These are phyloP conservation scores for Drosophila serrata DNA, from an alignment of 1,140 invertebrate species.

Conservation along the genomic window DNA sequence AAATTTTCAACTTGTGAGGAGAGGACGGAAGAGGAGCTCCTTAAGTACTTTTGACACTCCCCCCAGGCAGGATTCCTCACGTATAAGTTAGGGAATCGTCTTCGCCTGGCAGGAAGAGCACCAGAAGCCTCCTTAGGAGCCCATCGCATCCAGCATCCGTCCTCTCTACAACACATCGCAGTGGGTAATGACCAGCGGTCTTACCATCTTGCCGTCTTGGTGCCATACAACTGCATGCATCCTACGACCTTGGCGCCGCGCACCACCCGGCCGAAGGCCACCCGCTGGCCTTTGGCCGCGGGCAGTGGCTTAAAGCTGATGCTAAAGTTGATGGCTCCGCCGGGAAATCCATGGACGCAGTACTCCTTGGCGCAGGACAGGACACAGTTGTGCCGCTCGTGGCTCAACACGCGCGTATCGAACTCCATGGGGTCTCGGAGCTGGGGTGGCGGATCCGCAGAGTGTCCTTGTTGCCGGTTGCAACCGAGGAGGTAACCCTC, in stretches of 20 bases:
- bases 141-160: too few relatives aligned
- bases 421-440: slow-evolving; percentile 43
- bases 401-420: slow-evolving; percentile 48
- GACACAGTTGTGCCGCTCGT: slow-evolving; percentile 26
- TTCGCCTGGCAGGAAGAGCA: too few relatives aligned
- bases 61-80: not conserved
- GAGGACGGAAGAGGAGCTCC: not conserved
- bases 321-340: slow-evolving; percentile 52
- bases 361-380: slow-evolving; percentile 54
- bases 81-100: not conserved
- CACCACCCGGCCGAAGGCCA: slow-evolving; percentile 59
- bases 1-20: not conserved
- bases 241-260: slow-evolving; percentile 48
- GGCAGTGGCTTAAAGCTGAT: slow-evolving; percentile 60
- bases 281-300: slow-evolving; percentile 53
- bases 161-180: slow-evolving; percentile 39
- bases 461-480: not conserved
- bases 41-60: not conserved
- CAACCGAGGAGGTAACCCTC: slow-evolving; percentile 43
- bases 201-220: slow-evolving; percentile 49
- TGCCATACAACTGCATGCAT: slow-evolving; percentile 40
- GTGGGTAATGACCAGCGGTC: slow-evolving; percentile 34
- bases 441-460: too few relatives aligned
- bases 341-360: slow-evolving; percentile 48
- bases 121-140: not conserved